Evolutionary conservation across 2,888 invertebrate genomes (phyloP).

Genomic region (Zaprionus bogoriensis): DNA sequence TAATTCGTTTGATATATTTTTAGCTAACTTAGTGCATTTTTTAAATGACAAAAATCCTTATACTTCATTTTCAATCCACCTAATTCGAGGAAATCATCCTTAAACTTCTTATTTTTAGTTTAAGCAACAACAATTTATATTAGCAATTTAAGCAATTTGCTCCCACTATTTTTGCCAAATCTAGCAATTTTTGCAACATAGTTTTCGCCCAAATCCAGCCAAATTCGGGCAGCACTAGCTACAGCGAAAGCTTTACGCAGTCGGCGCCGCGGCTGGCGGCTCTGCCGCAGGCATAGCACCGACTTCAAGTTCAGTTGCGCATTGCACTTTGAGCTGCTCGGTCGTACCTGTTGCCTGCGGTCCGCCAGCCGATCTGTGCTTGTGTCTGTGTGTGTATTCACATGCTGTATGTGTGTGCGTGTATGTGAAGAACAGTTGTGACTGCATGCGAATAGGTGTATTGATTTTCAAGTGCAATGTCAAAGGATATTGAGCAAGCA

Average conservation of each 20-base stretch:
- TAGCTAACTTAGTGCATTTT: no score
- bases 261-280: neutral
- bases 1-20: no score
- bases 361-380: neutral
- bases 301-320: constrained; percentile 71
- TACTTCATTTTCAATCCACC: no score
- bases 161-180: no score
- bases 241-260: constrained; percentile 30
- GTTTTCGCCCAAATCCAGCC: no score
- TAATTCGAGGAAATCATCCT: no score
- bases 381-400: constrained; percentile 1
- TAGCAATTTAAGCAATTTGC: no score
- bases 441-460: constrained; percentile 41
- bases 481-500: constrained; percentile 68
- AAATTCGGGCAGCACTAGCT: no score
- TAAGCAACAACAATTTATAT: no score
- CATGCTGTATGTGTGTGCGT: neutral
- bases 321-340: constrained; percentile 69
- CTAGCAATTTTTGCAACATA: no score
- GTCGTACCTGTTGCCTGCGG: constrained; percentile 37
- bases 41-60: no score
- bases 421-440: neutral
- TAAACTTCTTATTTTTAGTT: no score
- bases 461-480: constrained; percentile 55
- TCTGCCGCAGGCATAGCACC: constrained; percentile 18